A percentile compares a stretch with the other conserved stretches of the same genome.
phyloP scores from a whole-genome alignment of 2,888 invertebrate species.

The Chrysotoxum bicinctum region DNA sequence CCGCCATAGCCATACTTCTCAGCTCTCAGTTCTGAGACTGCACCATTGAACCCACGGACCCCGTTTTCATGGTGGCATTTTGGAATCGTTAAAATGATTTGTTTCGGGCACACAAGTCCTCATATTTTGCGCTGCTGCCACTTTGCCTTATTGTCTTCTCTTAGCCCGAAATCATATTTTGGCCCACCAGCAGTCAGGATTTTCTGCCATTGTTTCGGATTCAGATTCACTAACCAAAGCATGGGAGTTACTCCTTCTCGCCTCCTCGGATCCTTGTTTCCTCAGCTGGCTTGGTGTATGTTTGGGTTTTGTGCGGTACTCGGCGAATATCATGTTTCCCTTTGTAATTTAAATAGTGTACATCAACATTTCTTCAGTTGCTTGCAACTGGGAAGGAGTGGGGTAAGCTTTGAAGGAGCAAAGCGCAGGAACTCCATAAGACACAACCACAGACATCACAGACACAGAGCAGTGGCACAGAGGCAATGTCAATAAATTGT shows the following conservation, averaged over 20 bases:
- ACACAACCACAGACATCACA: not conserved
- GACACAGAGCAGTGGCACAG: conserved; percentile 32
- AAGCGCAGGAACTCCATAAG: not conserved
- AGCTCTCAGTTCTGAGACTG: not conserved
- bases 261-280: conserved; percentile 37
- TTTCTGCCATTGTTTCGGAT: conserved; percentile 54
- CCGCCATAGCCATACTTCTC: not conserved
- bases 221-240: conserved; percentile 14
- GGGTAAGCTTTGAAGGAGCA: not conserved
- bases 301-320: conserved; percentile 31
- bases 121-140: conserved; percentile 59
- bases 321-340: conserved; percentile 63
- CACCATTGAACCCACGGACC: conserved; percentile 58
- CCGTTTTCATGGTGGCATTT: conserved; percentile 71
- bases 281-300: conserved; percentile 35
- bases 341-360: conserved; percentile 70
- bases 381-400: conserved; percentile 31
- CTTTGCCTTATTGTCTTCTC: conserved; percentile 23
- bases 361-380: conserved; percentile 65
- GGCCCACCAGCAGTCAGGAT: conserved; percentile 71
- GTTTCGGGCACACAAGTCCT: conserved; percentile 66
- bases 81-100: conserved; percentile 72
- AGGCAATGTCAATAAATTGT: conserved; percentile 68
- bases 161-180: conserved; percentile 69
- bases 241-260: conserved; percentile 55